A percentile compares a stretch with the other conserved stretches of the same genome.
These are phyloP conservation scores for Nomada lathburiana DNA, from an alignment of 2,888 invertebrate genomes.

Conservation along the genomic window DNA sequence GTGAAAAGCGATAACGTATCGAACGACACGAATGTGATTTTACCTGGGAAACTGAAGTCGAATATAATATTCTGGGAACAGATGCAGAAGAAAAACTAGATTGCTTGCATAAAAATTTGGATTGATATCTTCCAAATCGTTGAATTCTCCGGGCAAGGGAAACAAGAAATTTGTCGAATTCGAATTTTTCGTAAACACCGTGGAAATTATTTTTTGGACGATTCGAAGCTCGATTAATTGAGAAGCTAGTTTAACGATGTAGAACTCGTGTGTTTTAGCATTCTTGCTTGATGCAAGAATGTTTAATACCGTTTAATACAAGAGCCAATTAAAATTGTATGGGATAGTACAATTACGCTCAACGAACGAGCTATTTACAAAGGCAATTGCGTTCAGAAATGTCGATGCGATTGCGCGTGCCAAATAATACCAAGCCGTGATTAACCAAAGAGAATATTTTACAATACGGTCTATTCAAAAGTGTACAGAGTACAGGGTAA, in stretches of 20 bases:
- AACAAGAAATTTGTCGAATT: not conserved
- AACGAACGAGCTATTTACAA: constrained; percentile 13
- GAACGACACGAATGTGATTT: constrained; percentile 73
- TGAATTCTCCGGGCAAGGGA: not conserved
- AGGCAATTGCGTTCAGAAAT: constrained; percentile 16
- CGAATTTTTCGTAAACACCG: not conserved
- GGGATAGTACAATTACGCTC: not conserved
- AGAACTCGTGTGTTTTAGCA: constrained; percentile 54
- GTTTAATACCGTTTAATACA: constrained; percentile 56
- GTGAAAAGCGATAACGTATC: constrained; percentile 57
- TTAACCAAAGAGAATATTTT: constrained; percentile 74
- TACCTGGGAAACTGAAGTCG: constrained; percentile 79
- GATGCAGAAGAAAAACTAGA: constrained; percentile 74
- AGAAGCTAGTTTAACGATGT: not conserved
- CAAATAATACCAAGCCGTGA: constrained; percentile 71
- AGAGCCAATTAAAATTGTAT: constrained; percentile 1
- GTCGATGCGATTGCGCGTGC: constrained; percentile 67
- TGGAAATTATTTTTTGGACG: not conserved
- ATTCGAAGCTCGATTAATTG: not conserved
- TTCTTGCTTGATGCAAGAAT: constrained; percentile 67
- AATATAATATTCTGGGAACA: constrained; percentile 83
- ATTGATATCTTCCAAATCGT: not conserved
- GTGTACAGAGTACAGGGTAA: not conserved
- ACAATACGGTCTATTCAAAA: not conserved
- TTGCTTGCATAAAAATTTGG: not conserved